Percentiles rank a stretch among this genome's conserved stretches.
Evolutionary conservation across 53 echinoderm and acorn worm genomes (phyloP).

Genomic region (Glandiceps talaboti): DNA sequence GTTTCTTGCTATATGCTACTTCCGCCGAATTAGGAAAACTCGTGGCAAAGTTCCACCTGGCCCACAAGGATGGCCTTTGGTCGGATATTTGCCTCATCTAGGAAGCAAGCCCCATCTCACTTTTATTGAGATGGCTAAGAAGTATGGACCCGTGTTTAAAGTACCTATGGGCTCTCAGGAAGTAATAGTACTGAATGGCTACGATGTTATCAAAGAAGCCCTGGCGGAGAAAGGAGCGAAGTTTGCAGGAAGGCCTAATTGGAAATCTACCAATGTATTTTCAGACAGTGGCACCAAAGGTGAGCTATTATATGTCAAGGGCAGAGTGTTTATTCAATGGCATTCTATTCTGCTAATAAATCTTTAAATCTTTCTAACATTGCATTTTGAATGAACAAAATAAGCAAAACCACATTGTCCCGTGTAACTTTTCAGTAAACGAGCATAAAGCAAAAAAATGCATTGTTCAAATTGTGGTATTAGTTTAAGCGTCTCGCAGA

Average conservation of each 20-base stretch:
- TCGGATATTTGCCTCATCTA: slow-evolving; percentile 75
- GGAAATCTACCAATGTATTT: slow-evolving; percentile 17
- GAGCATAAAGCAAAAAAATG: no score
- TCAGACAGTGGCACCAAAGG: background rate
- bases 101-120: slow-evolving; percentile 28
- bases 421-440: no score
- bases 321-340: background rate
- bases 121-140: slow-evolving; percentile 31
- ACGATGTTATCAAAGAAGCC: slow-evolving; percentile 41
- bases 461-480: no score
- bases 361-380: background rate
- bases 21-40: background rate
- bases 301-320: background rate
- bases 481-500: no score
- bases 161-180: slow-evolving; percentile 45
- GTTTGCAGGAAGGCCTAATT: slow-evolving; percentile 63
- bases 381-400: no score
- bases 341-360: background rate
- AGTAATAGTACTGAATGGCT: slow-evolving; percentile 55
- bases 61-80: slow-evolving; percentile 49
- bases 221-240: slow-evolving; percentile 44
- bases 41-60: slow-evolving; percentile 28
- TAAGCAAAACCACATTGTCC: no score
- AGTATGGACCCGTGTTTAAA: slow-evolving; percentile 55
- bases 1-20: background rate